phyloP scores from a whole-genome alignment of 2,797 vertebrate species.

The Cossypha polioptera region DNA sequence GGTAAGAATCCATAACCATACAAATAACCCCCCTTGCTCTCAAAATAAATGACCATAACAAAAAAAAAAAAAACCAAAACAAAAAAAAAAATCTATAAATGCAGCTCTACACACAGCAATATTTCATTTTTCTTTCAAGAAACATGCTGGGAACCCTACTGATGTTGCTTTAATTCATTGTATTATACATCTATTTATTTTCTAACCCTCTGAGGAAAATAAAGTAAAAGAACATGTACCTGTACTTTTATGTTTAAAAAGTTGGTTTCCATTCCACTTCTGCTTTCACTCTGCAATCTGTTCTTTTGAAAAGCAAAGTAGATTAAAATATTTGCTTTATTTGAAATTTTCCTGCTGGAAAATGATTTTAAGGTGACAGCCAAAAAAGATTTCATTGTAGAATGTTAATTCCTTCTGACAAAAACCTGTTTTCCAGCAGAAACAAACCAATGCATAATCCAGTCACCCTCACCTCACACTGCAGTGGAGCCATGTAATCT shows the following conservation, averaged over 20 bases:
- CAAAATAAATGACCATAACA: neutral
- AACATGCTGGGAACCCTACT: neutral
- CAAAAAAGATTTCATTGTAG: neutral
- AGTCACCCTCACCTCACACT: neutral
- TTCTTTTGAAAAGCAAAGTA: neutral
- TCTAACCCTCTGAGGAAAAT: neutral
- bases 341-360: neutral
- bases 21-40: neutral
- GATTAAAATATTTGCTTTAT: neutral
- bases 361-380: neutral
- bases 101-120: neutral
- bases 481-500: neutral
- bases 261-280: neutral
- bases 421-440: neutral
- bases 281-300: neutral
- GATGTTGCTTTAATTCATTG: slow-evolving; percentile 12
- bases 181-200: slow-evolving; percentile 30
- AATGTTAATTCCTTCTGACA: neutral
- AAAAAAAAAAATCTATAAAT: neutral
- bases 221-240: neutral
- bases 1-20: neutral
- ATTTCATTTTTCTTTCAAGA: slow-evolving; percentile 31
- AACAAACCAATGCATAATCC: accelerated
- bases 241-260: neutral
- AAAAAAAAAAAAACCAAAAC: neutral